phyloP scores from a whole-genome alignment of 2,888 invertebrate species.

The Synergus gifuensis region DNA sequence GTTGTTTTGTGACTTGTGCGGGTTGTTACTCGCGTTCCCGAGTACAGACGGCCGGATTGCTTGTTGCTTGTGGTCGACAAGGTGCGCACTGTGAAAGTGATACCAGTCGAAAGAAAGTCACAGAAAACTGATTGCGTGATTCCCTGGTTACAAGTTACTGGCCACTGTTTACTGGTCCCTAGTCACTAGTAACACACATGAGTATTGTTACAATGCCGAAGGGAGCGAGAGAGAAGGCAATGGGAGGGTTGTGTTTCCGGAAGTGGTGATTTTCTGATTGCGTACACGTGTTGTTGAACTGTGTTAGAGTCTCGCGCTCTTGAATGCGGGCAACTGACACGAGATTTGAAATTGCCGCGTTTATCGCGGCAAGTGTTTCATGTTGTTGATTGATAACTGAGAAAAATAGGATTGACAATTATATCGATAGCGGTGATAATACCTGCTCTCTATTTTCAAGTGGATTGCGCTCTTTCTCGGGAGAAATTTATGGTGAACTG shows the following conservation, averaged over 20 bases:
- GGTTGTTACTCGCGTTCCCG: not conserved
- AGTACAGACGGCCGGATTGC: not conserved
- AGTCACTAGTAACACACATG: not conserved
- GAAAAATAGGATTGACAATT: not conserved
- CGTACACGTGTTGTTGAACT: slow-evolving; percentile 43
- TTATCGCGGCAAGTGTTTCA: not conserved
- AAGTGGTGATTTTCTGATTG: slow-evolving; percentile 59
- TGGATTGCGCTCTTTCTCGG: not conserved
- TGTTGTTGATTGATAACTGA: not conserved
- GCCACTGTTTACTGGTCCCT: no score
- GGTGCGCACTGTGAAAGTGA: slow-evolving; percentile 4
- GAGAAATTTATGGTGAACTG: not conserved
- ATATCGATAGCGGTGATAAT: not conserved
- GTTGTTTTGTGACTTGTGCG: not conserved
- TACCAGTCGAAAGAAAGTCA: slow-evolving; percentile 16
- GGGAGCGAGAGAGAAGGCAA: slow-evolving; percentile 36
- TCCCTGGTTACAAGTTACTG: no score
- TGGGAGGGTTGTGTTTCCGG: slow-evolving; percentile 57
- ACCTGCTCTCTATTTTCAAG: not conserved
- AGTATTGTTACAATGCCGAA: slow-evolving; percentile 4
- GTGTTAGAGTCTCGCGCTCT: slow-evolving; percentile 22
- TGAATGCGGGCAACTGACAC: not conserved
- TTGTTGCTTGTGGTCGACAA: not conserved
- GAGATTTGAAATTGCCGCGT: not conserved
- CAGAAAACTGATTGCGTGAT: not conserved